phyloP scores from a whole-genome alignment of 2,888 invertebrate genomes.

The Ornithoptera priamus region DNA sequence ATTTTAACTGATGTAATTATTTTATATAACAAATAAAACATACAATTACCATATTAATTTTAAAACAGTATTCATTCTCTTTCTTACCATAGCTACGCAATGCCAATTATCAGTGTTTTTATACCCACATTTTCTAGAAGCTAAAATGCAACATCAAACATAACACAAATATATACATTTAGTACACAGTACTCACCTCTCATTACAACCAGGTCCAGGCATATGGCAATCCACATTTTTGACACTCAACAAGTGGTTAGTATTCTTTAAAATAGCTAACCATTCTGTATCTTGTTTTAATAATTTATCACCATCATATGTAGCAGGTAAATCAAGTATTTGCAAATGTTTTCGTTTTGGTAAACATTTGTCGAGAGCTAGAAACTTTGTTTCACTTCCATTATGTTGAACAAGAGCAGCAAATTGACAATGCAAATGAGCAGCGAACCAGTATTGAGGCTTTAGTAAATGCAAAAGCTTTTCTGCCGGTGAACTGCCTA shows the following conservation, averaged over 20 bases:
- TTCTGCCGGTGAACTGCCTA: constrained; percentile 94
- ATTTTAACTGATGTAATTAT: no score
- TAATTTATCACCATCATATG: constrained; percentile 74
- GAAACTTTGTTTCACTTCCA: constrained; percentile 84
- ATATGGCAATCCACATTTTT: constrained; percentile 86
- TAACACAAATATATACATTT: no score
- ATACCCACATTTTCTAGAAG: no score
- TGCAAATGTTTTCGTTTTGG: constrained; percentile 94
- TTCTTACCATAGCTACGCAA: no score
- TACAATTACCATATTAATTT: no score
- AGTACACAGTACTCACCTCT: constrained; percentile 75
- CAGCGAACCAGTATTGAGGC: constrained; percentile 97
- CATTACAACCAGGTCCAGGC: constrained; percentile 87
- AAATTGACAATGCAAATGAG: constrained; percentile 98
- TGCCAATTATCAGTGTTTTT: no score
- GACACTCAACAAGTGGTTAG: constrained; percentile 92
- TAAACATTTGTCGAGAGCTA: constrained; percentile 98
- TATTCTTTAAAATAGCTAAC: constrained; percentile 91
- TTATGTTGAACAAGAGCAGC: constrained; percentile 91
- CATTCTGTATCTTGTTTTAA: constrained; percentile 95
- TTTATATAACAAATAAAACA: no score
- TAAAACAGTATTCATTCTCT: no score
- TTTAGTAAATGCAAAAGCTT: constrained; percentile 89
- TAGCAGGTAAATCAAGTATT: constrained; percentile 83
- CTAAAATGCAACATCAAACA: no score